phyloP scores from a whole-genome alignment of 2,888 invertebrate species.

The Cantharis flavilabris region DNA sequence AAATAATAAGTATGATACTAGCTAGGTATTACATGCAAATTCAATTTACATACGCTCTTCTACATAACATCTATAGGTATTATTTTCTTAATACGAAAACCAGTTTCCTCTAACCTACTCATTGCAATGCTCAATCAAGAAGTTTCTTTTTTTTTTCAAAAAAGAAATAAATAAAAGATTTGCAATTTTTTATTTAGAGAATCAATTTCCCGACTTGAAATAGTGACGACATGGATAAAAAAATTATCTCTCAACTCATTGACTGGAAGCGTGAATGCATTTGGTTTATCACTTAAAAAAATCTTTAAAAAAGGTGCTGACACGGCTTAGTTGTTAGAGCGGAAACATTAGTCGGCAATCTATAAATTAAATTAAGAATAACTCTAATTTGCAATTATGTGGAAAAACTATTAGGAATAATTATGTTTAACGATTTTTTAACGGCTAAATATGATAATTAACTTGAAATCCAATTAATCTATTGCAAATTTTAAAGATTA shows the following conservation, averaged over 20 bases:
- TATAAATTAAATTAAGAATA: neutral
- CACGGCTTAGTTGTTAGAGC: slow-evolving; percentile 1
- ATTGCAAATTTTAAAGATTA: neutral
- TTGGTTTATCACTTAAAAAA: neutral
- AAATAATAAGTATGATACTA: too few relatives aligned
- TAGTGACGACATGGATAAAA: neutral
- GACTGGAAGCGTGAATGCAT: neutral
- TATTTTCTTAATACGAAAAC: neutral
- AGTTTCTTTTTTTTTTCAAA: neutral
- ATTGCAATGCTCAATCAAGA: neutral
- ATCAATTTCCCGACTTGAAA: neutral
- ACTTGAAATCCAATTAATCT: neutral
- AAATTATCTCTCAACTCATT: slow-evolving; percentile 3
- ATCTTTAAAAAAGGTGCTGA: slow-evolving; percentile 1
- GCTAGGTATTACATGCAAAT: too few relatives aligned
- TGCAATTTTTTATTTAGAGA: neutral
- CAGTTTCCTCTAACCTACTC: neutral
- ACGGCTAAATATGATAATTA: neutral
- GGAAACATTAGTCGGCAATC: neutral
- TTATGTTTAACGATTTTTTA: neutral
- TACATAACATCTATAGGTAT: too few relatives aligned
- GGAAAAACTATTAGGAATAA: neutral
- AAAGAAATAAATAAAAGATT: neutral
- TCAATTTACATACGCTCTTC: too few relatives aligned
- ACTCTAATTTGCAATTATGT: neutral